Evolutionary conservation across 2,888 invertebrate genomes (phyloP).

Genomic region (Hirtodrosophila trivittata): DNA sequence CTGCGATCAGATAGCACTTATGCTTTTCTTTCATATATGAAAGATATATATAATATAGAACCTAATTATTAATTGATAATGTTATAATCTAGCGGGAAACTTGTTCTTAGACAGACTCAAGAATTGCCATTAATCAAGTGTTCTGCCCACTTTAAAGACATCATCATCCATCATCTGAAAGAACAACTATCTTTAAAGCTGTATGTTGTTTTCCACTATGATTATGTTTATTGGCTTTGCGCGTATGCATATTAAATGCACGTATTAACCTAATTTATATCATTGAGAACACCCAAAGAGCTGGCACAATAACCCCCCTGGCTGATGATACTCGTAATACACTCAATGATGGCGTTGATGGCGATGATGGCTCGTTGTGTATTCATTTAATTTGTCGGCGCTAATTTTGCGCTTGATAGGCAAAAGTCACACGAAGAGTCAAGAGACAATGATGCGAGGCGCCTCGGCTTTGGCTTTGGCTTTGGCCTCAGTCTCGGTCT

Average conservation of each 20-base stretch:
- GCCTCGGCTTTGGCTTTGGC: constrained; percentile 7
- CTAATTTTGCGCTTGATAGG: constrained; percentile 67
- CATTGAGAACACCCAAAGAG: constrained; percentile 47
- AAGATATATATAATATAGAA: no score
- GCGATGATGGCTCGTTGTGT: constrained; percentile 44
- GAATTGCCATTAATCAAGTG: no score
- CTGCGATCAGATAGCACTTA: no score
- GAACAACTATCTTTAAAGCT: no score
- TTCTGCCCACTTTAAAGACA: no score
- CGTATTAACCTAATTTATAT: constrained; percentile 38
- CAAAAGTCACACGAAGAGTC: constrained; percentile 70
- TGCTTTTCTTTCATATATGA: no score
- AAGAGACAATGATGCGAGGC: constrained; percentile 33
- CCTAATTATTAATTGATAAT: no score
- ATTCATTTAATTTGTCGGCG: constrained; percentile 70
- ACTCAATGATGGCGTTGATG: constrained; percentile 19
- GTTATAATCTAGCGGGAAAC: no score
- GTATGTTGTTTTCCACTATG: no score
- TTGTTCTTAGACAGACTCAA: no score
- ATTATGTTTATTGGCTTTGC: no score
- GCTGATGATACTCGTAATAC: constrained; percentile 29
- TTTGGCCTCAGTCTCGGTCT: constrained; percentile 1
- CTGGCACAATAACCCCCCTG: constrained; percentile 16
- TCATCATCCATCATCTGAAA: no score
- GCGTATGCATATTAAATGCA: background rate